phyloP scores from a whole-genome alignment of 2,888 invertebrate genomes.

The Plagodis pulveraria region DNA sequence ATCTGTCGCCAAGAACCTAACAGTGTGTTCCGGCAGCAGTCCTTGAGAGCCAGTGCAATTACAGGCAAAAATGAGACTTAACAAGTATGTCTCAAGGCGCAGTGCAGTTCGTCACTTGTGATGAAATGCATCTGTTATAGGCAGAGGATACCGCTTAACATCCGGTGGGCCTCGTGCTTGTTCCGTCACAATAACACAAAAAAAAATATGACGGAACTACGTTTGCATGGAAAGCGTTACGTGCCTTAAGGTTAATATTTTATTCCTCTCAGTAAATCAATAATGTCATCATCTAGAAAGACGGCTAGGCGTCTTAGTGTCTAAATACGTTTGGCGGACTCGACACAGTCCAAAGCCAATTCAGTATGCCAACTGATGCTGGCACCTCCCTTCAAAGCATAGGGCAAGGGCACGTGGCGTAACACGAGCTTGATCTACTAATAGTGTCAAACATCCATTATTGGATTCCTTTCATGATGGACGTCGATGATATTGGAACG shows the following conservation, averaged over 20 bases:
- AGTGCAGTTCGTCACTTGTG: too few species aligned
- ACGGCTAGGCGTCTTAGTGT: constrained; percentile 70
- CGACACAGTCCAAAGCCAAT: constrained; percentile 58
- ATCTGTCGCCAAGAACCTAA: too few species aligned
- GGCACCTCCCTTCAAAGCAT: constrained; percentile 69
- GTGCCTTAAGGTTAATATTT: neutral
- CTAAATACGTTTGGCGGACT: constrained; percentile 75
- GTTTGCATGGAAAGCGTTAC: too few species aligned
- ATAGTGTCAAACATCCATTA: constrained; percentile 24
- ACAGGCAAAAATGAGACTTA: too few species aligned
- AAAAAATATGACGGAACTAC: too few species aligned
- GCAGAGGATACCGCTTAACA: too few species aligned
- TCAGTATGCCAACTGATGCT: constrained; percentile 67
- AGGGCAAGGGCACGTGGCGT: constrained; percentile 45
- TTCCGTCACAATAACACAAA: too few species aligned
- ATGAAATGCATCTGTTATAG: too few species aligned
- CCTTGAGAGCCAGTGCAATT: too few species aligned
- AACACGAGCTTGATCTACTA: constrained; percentile 23
- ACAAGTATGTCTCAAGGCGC: too few species aligned
- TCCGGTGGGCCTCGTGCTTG: too few species aligned
- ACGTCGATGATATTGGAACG: constrained; percentile 5
- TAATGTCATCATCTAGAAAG: constrained; percentile 30
- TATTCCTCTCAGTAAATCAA: constrained; percentile 1
- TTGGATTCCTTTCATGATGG: constrained; percentile 26
- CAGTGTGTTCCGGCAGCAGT: too few species aligned